Evolutionary conservation across 2,888 invertebrate genomes (phyloP).

Genomic region (Drosophila incognita): DNA sequence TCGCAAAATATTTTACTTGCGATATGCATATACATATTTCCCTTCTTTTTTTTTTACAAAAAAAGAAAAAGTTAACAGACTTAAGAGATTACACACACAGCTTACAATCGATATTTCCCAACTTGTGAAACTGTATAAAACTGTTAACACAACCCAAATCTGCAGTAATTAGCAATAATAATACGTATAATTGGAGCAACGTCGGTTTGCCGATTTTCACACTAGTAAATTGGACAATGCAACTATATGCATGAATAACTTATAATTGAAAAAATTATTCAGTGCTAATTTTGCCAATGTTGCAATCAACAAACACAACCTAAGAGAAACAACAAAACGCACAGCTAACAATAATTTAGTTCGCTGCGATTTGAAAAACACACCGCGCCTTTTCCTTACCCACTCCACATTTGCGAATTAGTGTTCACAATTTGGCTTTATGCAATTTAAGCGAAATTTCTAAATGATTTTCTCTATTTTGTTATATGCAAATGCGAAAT

Average conservation of each 20-base stretch:
- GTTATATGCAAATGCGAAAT: slow-evolving; percentile 40
- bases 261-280: slow-evolving; percentile 43
- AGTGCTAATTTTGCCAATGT: slow-evolving; percentile 25
- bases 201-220: slow-evolving; percentile 11
- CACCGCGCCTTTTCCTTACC: not conserved
- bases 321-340: slow-evolving; percentile 3
- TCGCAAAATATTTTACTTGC: too few relatives aligned
- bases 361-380: slow-evolving; percentile 15
- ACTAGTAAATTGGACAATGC: slow-evolving; percentile 27
- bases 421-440: slow-evolving; percentile 26
- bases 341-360: slow-evolving; percentile 23
- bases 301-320: slow-evolving; percentile 14
- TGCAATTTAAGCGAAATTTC: slow-evolving; percentile 32
- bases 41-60: not conserved
- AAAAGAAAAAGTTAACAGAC: not conserved
- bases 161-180: slow-evolving; percentile 13
- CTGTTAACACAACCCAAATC: slow-evolving; percentile 5
- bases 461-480: slow-evolving; percentile 11
- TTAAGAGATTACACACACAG: not conserved
- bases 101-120: not conserved
- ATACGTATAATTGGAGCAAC: slow-evolving; percentile 10
- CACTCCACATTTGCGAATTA: not conserved
- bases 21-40: not conserved
- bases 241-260: not conserved
- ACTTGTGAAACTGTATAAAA: not conserved